Evolutionary conservation across 2,797 vertebrate species (phyloP), one percentile per base, ranked within the genome.

Genomic region (Pygocentrus nattereri): DNA sequence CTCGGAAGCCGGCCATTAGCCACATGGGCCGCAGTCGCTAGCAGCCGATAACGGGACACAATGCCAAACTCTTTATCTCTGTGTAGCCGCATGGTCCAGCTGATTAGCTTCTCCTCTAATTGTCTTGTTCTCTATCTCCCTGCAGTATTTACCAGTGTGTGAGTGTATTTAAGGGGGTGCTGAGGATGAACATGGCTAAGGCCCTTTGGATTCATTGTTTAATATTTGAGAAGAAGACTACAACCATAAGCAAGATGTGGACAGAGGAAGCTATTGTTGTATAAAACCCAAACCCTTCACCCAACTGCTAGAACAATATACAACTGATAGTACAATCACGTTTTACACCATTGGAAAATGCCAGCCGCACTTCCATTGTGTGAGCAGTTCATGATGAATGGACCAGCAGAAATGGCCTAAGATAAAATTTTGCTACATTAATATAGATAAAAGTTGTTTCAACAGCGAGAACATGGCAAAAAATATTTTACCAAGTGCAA

Each of bases 61-160:
- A 89, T 91, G 93, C 91, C 93, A 93, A 92, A 90, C 90, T 93
- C 90, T 93, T 93, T 93, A 93, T 94, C 92, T 93, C 86, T 89
- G 88, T 92, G 92, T 92, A 91, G 90, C 89, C 86, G 89, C 86
- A 88, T 90, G 91, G 91, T 90, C 90, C 91, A 92, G 89, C 91
- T 93, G 94, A 94, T 95, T 95, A 94, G 52, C 79, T 79, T 81
- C 90, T 87, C 88, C 89, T 92, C 91, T 89, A 86, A 91, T 79
- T 88, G 86, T 90, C 87, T 59, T 50, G 31, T 80, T 41, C 50
- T 82, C 77, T 85, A 87, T 89, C 85, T 87, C 84, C 82, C 86
- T 88, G 80, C 80, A 83, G 79, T 86, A 81, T 88, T 83, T 89
- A 85, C 87, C 84, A 80, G 77, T 56, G 81, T 78, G 84, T 49